Evolutionary conservation across 1,140 invertebrate species (phyloP), one percentile per base, ranked within the genome.

Genomic region (Campoletis sonorensis): DNA sequence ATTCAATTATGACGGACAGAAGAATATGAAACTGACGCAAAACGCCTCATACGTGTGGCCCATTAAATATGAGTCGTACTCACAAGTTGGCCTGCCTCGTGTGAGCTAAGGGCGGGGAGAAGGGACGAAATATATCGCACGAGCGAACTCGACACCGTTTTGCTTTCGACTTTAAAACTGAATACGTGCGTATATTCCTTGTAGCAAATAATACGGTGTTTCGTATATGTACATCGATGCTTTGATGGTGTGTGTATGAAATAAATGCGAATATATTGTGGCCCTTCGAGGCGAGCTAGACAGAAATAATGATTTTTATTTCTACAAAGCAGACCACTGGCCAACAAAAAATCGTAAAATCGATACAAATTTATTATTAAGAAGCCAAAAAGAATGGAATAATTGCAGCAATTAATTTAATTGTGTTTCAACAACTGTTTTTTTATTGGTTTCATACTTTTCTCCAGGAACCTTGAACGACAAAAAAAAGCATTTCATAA

Each of bases 131-230:
- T 67, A 67, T 67, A 67, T 67, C 61, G 61, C 23, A 27, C 61
- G 21, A 23, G 23, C 23, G 61, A 67, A 67, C 61, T 67, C 61
- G 61, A 67, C 61, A 67, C 61, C 61, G 61, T 67, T 67, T 67
- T 67, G 23, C 61, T 67, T 27, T 67, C 61, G 23, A 67, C 61
- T 67, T 67, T 67, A 67, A 23, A 26, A 67, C 61, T 67, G 61
- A 67, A 67, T 67, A 67, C 23, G 23, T 67, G 23, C 23, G 61
- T 67, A 67, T 67, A 67, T 67, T 67, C 61, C 61, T 27, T 26
- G 61, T 1, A 67, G 61, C 30, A 26, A 26, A 15, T 4, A 67
- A 67, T 67, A 67, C 61, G 10, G 18, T 30, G 30, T 67, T 30
- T 27, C 21, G 21, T 67, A 27, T 67, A 67, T 26, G 23, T 67